Percentiles rank a stretch among this genome's conserved stretches.
Evolutionary conservation across 2,888 invertebrate genomes (phyloP).

Genomic region (Hecatera dysodea): DNA sequence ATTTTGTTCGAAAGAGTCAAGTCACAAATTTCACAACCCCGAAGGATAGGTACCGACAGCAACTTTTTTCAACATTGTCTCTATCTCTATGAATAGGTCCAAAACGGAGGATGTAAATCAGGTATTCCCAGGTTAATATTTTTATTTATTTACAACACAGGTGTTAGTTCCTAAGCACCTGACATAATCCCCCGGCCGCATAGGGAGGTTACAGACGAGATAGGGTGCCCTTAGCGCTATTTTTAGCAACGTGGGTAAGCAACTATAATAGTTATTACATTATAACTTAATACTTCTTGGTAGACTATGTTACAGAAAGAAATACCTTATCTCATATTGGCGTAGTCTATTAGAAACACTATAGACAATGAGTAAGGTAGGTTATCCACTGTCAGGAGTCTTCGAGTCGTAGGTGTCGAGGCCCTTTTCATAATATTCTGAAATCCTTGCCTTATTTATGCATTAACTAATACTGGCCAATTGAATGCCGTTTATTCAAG

Average conservation of each 20-base stretch:
- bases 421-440: too few species aligned
- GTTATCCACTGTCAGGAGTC: too few species aligned
- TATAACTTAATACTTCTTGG: conserved; percentile 11
- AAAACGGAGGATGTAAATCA: conserved; percentile 24
- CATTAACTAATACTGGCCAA: not conserved
- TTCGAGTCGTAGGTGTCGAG: too few species aligned
- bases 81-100: not conserved
- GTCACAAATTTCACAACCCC: too few species aligned
- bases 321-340: too few species aligned
- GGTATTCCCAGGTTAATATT: conserved; percentile 1
- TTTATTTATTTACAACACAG: conserved; percentile 38
- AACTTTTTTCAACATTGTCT: not conserved
- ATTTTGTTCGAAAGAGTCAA: too few species aligned
- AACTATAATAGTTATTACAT: conserved; percentile 8
- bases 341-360: too few species aligned
- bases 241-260: conserved; percentile 23
- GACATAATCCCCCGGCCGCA: conserved; percentile 20
- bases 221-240: conserved; percentile 17
- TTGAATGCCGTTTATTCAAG: too few species aligned
- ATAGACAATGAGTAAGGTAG: too few species aligned
- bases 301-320: too few species aligned
- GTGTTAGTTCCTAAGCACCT: conserved; percentile 50
- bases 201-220: not conserved
- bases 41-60: too few species aligned
- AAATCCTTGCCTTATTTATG: not conserved